Evolutionary conservation across 2,113 vertebrate species (phyloP).

Genomic region (Urocolius indicus): DNA sequence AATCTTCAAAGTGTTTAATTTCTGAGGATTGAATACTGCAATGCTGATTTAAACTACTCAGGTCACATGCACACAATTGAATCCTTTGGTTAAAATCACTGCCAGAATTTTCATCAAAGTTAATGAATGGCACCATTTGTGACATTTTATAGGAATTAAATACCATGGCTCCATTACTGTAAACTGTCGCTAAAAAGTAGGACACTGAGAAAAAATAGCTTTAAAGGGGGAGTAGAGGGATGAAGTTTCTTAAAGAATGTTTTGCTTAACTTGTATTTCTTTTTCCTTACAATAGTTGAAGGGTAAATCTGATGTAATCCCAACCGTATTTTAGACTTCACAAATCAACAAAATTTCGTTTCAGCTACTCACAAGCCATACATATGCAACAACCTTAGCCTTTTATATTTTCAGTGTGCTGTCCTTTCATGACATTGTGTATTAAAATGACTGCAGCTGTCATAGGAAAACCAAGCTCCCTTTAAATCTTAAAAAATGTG

Average conservation of each 20-base stretch:
- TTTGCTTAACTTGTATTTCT: conserved; percentile 54
- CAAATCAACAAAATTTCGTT: conserved; percentile 67
- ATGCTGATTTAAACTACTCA: background rate
- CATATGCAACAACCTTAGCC: conserved; percentile 71
- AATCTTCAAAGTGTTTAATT: background rate
- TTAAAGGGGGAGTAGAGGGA: conserved; percentile 26
- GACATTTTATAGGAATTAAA: background rate
- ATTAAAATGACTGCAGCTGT: conserved; percentile 70
- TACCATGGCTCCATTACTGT: background rate
- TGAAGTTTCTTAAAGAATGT: conserved; percentile 18
- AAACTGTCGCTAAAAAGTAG: conserved; percentile 40
- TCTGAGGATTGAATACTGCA: background rate
- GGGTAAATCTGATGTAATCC: conserved; percentile 68
- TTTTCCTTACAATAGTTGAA: conserved; percentile 63
- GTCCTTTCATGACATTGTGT: conserved; percentile 68
- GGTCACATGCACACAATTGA: background rate
- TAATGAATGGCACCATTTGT: background rate
- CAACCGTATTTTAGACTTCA: conserved; percentile 67
- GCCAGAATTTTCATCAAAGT: background rate
- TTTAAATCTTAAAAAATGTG: conserved; percentile 65
- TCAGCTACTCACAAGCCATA: conserved; percentile 64
- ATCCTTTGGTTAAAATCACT: background rate
- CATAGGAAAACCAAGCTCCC: conserved; percentile 54
- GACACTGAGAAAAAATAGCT: conserved; percentile 36
- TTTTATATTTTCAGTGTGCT: conserved; percentile 69